Evolutionary conservation across 1,140 invertebrate species (phyloP).

Genomic region (Drosophila pseudoananassae): DNA sequence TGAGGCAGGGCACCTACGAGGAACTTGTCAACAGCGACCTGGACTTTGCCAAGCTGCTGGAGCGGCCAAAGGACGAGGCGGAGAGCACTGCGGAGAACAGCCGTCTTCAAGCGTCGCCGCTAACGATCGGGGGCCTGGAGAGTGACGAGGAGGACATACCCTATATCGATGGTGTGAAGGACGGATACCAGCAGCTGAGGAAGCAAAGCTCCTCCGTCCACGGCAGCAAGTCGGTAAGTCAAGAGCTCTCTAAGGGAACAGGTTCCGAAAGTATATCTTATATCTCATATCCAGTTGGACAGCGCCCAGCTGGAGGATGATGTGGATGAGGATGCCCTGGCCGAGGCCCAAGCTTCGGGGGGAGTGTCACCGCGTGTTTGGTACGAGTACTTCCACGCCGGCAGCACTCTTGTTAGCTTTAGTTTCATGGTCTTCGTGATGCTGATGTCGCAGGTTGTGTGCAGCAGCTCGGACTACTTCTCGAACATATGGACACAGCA

Average conservation of each 20-base stretch:
- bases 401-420: slow-evolving; percentile 87
- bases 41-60: slow-evolving; percentile 86
- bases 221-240: slow-evolving; percentile 72
- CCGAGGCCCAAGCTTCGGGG: slow-evolving; percentile 86
- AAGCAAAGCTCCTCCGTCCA: slow-evolving; percentile 59
- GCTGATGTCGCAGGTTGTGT: slow-evolving; percentile 88
- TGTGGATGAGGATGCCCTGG: slow-evolving; percentile 83
- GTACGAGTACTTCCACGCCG: slow-evolving; percentile 88
- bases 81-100: slow-evolving; percentile 22
- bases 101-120: slow-evolving; percentile 40
- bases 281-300: slow-evolving; percentile 29
- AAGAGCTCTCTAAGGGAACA: not conserved
- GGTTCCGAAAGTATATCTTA: not conserved
- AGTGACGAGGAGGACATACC: slow-evolving; percentile 84
- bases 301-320: slow-evolving; percentile 42
- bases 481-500: slow-evolving; percentile 89
- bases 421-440: slow-evolving; percentile 86
- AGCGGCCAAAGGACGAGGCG: slow-evolving; percentile 75
- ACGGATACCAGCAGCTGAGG: slow-evolving; percentile 72
- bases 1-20: slow-evolving; percentile 86
- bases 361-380: slow-evolving; percentile 86
- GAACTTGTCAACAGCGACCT: slow-evolving; percentile 85
- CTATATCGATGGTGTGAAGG: slow-evolving; percentile 74
- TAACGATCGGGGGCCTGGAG: slow-evolving; percentile 75
- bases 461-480: slow-evolving; percentile 92